phyloP scores from a whole-genome alignment of 2,888 invertebrate species.

The Drosophila nr. perissopoda region DNA sequence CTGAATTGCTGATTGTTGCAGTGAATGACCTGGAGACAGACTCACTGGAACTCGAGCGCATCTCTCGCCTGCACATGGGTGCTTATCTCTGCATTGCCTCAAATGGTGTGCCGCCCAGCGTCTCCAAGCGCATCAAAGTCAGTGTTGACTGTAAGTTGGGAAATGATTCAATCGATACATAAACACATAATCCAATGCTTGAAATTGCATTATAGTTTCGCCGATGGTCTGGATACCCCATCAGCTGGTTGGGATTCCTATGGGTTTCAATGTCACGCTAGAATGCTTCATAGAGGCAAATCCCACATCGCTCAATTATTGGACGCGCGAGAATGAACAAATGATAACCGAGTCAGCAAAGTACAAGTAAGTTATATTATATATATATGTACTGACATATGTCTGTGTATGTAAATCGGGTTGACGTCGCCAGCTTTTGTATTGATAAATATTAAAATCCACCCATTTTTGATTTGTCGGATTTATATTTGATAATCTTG shows the following conservation, averaged over 20 bases:
- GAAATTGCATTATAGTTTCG: slow-evolving; percentile 88
- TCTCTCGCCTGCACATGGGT: slow-evolving; percentile 95
- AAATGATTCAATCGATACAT: neutral
- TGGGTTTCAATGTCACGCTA: slow-evolving; percentile 92
- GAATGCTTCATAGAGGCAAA: slow-evolving; percentile 96
- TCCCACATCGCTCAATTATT: slow-evolving; percentile 95
- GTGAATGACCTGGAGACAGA: slow-evolving; percentile 94
- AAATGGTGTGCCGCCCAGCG: slow-evolving; percentile 95
- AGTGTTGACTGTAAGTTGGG: slow-evolving; percentile 95
- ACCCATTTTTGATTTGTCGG: neutral
- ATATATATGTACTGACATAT: neutral
- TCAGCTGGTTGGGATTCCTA: slow-evolving; percentile 94
- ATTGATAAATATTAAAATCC: neutral
- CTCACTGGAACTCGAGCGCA: slow-evolving; percentile 92
- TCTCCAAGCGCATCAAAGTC: slow-evolving; percentile 96
- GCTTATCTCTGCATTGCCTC: slow-evolving; percentile 94
- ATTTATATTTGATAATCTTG: neutral
- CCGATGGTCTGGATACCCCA: slow-evolving; percentile 97
- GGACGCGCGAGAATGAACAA: slow-evolving; percentile 94
- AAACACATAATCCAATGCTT: neutral
- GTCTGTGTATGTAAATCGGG: neutral
- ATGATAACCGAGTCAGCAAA: slow-evolving; percentile 95
- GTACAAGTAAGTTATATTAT: slow-evolving; percentile 87
- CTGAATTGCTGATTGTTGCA: slow-evolving; percentile 81
- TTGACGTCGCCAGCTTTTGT: neutral